phyloP scores from a whole-genome alignment of 2,797 vertebrate species.

The Coregonus sp. region DNA sequence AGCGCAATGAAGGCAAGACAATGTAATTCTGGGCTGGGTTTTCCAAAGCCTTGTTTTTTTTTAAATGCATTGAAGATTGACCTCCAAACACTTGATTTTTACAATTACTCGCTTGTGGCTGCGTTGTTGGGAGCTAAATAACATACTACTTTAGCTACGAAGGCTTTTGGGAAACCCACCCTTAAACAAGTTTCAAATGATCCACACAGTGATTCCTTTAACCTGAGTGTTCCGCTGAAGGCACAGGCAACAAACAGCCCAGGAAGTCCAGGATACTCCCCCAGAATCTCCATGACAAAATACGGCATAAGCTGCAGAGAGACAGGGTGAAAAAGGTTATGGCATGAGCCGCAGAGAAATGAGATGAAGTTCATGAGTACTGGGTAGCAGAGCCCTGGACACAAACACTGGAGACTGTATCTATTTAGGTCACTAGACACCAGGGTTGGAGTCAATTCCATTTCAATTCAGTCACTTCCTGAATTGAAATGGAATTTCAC shows the following conservation, averaged over 20 bases:
- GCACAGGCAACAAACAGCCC: slow-evolving; percentile 85
- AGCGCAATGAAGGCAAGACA: neutral
- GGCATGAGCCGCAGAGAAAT: slow-evolving; percentile 75
- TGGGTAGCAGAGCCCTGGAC: neutral
- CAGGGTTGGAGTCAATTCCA: no score
- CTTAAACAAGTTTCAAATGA: neutral
- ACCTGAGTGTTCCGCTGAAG: slow-evolving; percentile 86
- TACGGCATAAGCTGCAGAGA: slow-evolving; percentile 80
- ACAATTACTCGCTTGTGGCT: no score
- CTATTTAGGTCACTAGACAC: no score
- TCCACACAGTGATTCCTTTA: neutral
- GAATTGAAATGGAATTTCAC: no score
- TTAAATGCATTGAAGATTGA: no score
- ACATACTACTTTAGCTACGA: no score
- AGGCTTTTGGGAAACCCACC: no score
- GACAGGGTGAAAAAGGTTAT: slow-evolving; percentile 45
- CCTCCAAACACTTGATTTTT: no score
- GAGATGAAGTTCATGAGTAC: slow-evolving; percentile 3
- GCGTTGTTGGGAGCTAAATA: no score
- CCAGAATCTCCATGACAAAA: slow-evolving; percentile 86
- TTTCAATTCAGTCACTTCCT: no score
- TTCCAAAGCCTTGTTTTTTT: no score
- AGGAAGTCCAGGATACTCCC: slow-evolving; percentile 77
- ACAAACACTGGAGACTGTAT: neutral
- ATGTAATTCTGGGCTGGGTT: no score